Evolutionary conservation across 2,113 vertebrate genomes (phyloP).

Genomic region (Chaetodon auriga): DNA sequence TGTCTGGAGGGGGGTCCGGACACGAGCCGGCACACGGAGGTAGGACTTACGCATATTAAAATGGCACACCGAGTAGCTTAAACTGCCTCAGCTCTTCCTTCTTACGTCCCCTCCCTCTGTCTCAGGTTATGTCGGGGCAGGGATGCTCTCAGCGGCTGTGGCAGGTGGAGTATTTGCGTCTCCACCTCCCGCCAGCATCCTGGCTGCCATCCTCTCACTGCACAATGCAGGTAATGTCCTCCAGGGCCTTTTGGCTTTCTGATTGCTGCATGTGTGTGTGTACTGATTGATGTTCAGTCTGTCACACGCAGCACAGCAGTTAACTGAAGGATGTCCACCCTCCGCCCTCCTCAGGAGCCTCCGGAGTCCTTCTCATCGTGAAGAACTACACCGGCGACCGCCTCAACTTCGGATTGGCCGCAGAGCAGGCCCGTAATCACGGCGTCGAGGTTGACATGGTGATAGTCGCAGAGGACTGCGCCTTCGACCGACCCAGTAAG

Average conservation of each 20-base stretch:
- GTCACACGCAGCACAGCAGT: no score
- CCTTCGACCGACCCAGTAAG: constrained; percentile 88
- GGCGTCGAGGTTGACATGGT: constrained; percentile 88
- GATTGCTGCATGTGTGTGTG: no score
- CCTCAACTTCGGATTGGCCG: constrained; percentile 94
- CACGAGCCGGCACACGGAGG: constrained; percentile 96
- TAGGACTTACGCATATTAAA: constrained; percentile 29
- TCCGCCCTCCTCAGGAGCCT: constrained; percentile 79
- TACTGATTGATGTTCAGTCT: no score
- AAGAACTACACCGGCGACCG: constrained; percentile 98
- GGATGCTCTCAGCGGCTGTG: constrained; percentile 94
- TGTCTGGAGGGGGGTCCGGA: constrained; percentile 94
- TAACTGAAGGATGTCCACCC: neutral
- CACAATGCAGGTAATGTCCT: constrained; percentile 77
- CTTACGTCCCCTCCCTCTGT: neutral
- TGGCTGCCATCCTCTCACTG: constrained; percentile 90
- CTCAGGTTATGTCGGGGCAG: constrained; percentile 93
- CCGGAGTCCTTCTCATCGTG: constrained; percentile 91
- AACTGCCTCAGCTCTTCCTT: neutral
- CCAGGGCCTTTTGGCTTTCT: neutral
- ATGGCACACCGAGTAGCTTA: neutral
- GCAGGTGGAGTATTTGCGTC: constrained; percentile 93
- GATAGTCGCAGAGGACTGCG: constrained; percentile 92
- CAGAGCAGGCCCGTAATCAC: constrained; percentile 88
- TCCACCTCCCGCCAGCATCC: constrained; percentile 91